Conservation (phyloP, 2,113 vertebrate genomes). For the Motacilla alba region DNA sequence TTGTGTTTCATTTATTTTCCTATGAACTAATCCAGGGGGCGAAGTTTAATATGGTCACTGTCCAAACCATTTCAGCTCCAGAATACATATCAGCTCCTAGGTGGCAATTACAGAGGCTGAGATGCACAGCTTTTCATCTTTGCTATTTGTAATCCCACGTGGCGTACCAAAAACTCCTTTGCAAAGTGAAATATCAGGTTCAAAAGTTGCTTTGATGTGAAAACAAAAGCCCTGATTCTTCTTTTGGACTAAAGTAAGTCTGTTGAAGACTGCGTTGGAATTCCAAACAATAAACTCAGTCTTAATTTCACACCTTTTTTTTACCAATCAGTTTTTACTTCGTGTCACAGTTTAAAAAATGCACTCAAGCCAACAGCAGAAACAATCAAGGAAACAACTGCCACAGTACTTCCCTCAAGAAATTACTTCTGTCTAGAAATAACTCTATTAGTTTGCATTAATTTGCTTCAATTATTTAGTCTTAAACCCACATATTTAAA, state of each 20-base stretch:
- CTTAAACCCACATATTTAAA: neutral
- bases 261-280: neutral
- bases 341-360: neutral
- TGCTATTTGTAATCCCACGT: neutral
- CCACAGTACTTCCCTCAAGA: neutral
- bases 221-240: slow-evolving; percentile 4
- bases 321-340: neutral
- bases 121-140: neutral
- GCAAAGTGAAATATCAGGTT: neutral
- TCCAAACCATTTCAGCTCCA: neutral
- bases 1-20: neutral
- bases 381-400: neutral
- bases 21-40: neutral
- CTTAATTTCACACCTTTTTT: neutral
- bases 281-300: neutral
- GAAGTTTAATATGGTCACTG: neutral
- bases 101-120: neutral
- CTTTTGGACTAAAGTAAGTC: neutral
- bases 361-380: neutral
- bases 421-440: neutral
- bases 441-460: slow-evolving; percentile 8
- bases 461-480: slow-evolving; percentile 37
- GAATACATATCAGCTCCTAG: neutral
- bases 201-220: slow-evolving; percentile 2
- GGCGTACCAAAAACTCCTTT: neutral